Base-by-base conservation (phyloP, 2,888 invertebrate species). In the Aphelenchoides bicaudatus region DNA sequence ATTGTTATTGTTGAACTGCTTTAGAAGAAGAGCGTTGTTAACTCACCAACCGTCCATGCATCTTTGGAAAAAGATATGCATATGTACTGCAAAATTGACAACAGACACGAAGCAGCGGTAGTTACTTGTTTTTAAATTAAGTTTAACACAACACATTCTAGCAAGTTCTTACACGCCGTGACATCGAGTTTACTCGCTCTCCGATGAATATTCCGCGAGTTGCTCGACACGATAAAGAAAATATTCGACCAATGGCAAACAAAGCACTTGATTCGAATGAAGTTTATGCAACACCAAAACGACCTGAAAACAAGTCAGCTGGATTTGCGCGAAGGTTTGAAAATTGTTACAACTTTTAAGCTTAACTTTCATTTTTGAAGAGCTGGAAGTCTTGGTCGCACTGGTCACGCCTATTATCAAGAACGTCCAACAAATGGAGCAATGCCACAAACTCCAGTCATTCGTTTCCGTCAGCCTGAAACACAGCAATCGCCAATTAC, bases 51-150 rank as follows among this genome's bases (percentile, higher is more conserved):
- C 5, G 72, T 79, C 47, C 78, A 78, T 63, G 79, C 80, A 2
- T 82, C 82, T 2, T 74, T 82, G 65, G 82, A 82, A 54, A 79
- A 79, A 37, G 80, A 81, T 27, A 67, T 82, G 31, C 79, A 82
- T 62, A 78, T 68, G 29, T 65, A 30, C 16, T 51, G 46, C 1
- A 31, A 21, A 21, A 57, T 43, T n/a, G 59, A 53, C n/a, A 16
- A 25, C 31, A 25, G 43, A n/a, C 16, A n/a, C 23, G 23, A 43
- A 21, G 43, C 43, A n/a, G 25, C 16, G 43, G 43, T 43, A 8
- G n/a, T 19, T 43, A n/a, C 10, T 34, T n/a, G 34, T 10, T 10
- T 10, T 10, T 10, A n/a, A 34, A 34, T 10, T 10, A 34, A 34
- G 34, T 19, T 21, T 6, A 8, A 25, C 6, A 43, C 6, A 8